Evolutionary conservation across 2,888 invertebrate species (phyloP).

Genomic region (Serrognathus titanus): DNA sequence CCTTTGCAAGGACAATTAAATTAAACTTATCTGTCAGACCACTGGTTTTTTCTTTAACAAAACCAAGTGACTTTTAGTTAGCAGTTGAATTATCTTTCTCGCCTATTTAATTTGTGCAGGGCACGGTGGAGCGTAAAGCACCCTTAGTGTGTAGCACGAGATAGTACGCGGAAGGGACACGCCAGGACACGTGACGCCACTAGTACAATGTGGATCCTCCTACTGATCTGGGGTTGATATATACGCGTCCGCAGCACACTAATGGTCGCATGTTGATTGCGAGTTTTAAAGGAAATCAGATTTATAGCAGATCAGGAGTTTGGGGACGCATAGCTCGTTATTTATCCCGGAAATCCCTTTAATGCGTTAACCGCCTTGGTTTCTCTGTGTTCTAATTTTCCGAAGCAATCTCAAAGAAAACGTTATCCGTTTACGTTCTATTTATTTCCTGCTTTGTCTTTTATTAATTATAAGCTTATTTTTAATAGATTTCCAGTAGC

Average conservation of each 20-base stretch:
- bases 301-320: slow-evolving; percentile 43
- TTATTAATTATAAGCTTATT: too few relatives aligned
- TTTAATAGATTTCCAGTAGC: too few relatives aligned
- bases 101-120: too few relatives aligned
- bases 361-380: slow-evolving; percentile 35
- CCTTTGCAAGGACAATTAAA: too few relatives aligned
- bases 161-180: neutral
- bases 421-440: neutral
- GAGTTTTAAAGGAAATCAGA: slow-evolving; percentile 45
- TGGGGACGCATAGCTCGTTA: slow-evolving; percentile 37
- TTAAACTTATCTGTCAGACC: too few relatives aligned
- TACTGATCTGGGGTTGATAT: slow-evolving; percentile 42
- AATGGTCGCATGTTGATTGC: slow-evolving; percentile 49
- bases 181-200: slow-evolving; percentile 13
- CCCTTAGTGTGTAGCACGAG: too few relatives aligned
- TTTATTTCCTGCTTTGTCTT: neutral
- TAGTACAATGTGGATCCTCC: slow-evolving; percentile 39
- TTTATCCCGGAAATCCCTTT: slow-evolving; percentile 44
- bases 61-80: too few relatives aligned
- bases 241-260: slow-evolving; percentile 44
- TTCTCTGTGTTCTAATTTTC: neutral
- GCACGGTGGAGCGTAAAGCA: too few relatives aligned
- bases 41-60: too few relatives aligned
- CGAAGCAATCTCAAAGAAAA: neutral
- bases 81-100: too few relatives aligned